Conservation (phyloP, 2,888 invertebrate species). For the Myopa testacea region DNA sequence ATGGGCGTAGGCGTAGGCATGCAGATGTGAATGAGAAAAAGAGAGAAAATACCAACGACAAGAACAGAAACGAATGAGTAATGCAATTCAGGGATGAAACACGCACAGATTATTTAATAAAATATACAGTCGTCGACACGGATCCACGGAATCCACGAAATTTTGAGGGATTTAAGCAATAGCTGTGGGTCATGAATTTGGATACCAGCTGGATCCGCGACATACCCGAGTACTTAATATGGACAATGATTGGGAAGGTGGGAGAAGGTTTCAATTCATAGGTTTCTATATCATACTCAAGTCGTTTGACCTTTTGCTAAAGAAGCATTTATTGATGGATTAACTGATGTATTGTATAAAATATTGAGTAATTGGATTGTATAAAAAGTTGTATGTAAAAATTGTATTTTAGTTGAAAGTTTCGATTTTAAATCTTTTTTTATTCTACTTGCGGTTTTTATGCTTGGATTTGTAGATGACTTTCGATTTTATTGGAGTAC, state of each 20-base stretch:
- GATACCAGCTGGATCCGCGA: background rate
- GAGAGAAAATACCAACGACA: slow-evolving; percentile 7
- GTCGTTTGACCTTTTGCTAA: no score
- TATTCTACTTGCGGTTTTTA: slow-evolving; percentile 12
- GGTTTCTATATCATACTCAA: no score
- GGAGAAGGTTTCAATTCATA: no score
- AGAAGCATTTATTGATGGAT: no score
- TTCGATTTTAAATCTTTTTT: background rate
- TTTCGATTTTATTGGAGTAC: no score
- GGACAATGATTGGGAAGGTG: no score
- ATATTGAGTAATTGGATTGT: background rate
- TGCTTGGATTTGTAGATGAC: slow-evolving; percentile 26
- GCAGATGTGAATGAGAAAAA: slow-evolving; percentile 5
- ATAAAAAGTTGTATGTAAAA: background rate
- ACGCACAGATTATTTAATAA: background rate
- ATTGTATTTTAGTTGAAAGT: background rate
- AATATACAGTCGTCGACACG: no score
- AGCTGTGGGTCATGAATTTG: background rate
- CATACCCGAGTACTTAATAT: background rate
- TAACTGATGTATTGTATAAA: background rate
- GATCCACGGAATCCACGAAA: background rate
- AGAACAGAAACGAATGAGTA: background rate
- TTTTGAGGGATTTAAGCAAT: background rate
- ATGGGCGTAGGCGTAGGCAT: slow-evolving; percentile 16
- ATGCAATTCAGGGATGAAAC: background rate